phyloP scores from a whole-genome alignment of 2,113 vertebrate species.

The Hypocryptadius cinnamomeus region DNA sequence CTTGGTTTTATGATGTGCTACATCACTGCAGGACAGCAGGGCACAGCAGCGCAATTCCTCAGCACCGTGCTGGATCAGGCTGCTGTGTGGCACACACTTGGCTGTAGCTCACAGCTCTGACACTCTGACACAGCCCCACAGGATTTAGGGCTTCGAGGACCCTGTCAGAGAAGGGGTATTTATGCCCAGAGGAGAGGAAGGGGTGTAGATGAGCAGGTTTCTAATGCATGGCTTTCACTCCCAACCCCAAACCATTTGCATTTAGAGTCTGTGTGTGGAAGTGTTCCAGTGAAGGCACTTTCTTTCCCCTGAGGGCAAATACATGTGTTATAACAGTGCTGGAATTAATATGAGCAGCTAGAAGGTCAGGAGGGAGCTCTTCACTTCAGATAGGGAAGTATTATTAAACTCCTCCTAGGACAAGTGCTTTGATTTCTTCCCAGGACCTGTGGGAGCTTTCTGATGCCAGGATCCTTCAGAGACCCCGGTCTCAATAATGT shows the following conservation, averaged over 20 bases:
- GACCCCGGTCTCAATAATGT: not conserved
- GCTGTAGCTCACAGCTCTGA: not conserved
- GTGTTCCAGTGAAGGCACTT: not conserved
- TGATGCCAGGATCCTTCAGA: not conserved
- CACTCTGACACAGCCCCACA: not conserved
- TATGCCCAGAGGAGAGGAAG: not conserved
- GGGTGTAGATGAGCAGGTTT: not conserved
- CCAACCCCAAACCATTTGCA: not conserved
- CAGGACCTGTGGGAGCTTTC: not conserved
- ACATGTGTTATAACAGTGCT: not conserved
- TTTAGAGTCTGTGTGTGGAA: not conserved
- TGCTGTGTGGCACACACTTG: not conserved
- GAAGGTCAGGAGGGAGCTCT: not conserved
- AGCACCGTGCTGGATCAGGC: fast-evolving
- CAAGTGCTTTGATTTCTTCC: not conserved
- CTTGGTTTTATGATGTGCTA: not conserved
- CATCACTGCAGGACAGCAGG: not conserved
- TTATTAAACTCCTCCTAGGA: not conserved
- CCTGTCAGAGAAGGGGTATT: not conserved
- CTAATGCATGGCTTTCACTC: not conserved
- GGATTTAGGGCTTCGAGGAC: not conserved
- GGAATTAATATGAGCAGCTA: not conserved
- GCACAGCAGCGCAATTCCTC: not conserved
- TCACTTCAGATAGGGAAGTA: not conserved
- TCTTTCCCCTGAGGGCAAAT: not conserved